phyloP scores from a whole-genome alignment of 2,888 invertebrate genomes.

The Athalia rosae region DNA sequence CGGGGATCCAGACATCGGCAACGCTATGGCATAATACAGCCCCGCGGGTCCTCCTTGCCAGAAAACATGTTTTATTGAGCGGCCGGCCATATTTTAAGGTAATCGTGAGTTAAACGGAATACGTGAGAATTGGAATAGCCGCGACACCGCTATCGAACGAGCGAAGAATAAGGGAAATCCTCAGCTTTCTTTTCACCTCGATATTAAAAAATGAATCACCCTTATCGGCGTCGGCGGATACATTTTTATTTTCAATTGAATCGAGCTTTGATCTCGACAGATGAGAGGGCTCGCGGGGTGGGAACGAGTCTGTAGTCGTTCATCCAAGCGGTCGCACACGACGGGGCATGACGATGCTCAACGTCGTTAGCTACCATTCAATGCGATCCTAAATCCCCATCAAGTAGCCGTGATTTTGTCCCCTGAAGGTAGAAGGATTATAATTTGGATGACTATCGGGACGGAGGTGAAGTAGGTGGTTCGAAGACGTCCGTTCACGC shows the following conservation, averaged over 20 bases:
- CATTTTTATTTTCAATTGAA: too few relatives aligned
- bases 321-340: constrained; percentile 55
- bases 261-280: not conserved
- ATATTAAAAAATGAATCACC: too few relatives aligned
- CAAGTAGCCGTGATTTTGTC: constrained; percentile 70
- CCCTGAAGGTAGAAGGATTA: constrained; percentile 52
- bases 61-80: constrained; percentile 32
- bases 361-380: constrained; percentile 72
- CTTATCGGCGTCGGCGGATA: too few relatives aligned
- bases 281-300: not conserved
- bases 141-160: not conserved
- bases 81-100: constrained; percentile 30
- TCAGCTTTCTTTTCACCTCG: too few relatives aligned
- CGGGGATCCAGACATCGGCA: constrained; percentile 31
- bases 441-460: constrained; percentile 50
- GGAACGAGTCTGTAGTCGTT: not conserved
- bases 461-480: not conserved
- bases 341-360: constrained; percentile 67
- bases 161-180: not conserved
- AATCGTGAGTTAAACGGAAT: constrained; percentile 43
- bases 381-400: constrained; percentile 71
- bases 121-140: not conserved
- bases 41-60: not conserved
- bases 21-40: not conserved
- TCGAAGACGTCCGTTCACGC: too few relatives aligned